Evolutionary conservation across 2,113 vertebrate genomes (phyloP).

Genomic region (Bujurquina vittata): DNA sequence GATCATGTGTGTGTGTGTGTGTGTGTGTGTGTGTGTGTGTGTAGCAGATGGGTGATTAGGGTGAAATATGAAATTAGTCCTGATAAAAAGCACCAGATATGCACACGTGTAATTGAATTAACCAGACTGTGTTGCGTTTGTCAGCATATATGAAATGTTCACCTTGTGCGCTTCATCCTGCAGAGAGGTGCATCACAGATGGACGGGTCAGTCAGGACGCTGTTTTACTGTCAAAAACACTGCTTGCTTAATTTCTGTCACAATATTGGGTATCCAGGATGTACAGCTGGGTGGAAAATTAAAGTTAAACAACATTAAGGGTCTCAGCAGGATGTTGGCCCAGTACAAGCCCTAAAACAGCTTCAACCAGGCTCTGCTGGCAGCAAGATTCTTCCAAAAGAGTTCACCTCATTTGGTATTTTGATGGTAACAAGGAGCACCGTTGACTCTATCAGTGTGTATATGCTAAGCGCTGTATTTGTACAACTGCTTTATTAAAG

Average conservation of each 20-base stretch:
- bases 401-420: not conserved
- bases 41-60: constrained; percentile 46
- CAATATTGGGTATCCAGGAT: constrained; percentile 15
- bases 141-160: constrained; percentile 49
- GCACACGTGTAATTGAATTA: constrained; percentile 65
- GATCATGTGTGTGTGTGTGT: constrained; percentile 33
- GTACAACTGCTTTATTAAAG: too few species aligned
- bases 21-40: not conserved
- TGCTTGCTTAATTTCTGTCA: not conserved
- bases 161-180: constrained; percentile 7
- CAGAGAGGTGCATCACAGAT: not conserved
- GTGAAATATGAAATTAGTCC: constrained; percentile 67
- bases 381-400: not conserved
- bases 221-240: not conserved
- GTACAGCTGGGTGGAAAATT: constrained; percentile 22
- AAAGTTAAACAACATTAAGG: constrained; percentile 8
- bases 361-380: not conserved
- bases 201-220: not conserved
- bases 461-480: too few species aligned
- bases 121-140: constrained; percentile 43
- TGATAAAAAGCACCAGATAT: constrained; percentile 60
- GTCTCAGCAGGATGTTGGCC: not conserved
- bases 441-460: too few species aligned
- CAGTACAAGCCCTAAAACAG: not conserved
- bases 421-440: not conserved